Evolutionary conservation across 2,888 invertebrate genomes (phyloP), one percentile per base, ranked within the genome.

Genomic region (Caenorhabditis wallacei): DNA sequence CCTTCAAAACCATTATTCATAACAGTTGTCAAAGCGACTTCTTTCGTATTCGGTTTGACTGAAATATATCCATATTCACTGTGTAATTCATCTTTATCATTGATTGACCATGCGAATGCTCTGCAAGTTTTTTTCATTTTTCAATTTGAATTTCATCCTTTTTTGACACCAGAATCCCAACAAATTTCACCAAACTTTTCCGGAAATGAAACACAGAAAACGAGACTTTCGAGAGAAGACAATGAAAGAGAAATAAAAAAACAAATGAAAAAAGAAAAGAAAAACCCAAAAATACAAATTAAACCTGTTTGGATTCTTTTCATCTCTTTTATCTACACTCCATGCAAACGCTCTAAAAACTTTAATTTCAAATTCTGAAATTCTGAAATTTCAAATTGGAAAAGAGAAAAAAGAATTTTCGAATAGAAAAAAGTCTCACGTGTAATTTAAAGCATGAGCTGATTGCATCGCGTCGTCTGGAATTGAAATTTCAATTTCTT

Each of bases 101-200:
- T 90, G 63, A 90, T 88, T n/a, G 90, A 90, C 91, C 92, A 92
- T 24, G 92, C 91, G 56, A 91, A 91, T 1, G 92, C 91, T 16
- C 92, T 87, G 71, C 61, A 83, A 82, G 43, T 37, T 4, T 26
- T 18, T 16, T 5, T 2, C 7, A 13, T 40, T 18, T 26, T 51
- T n/a, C 48, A 24, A n/a, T n/a, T 40, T 35, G 13, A 24, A 30
- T 26, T 22, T 24, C 16, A 20, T 53, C 51, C 35, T 35, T n/a
- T 43, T n/a, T n/a, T 18, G 0, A 24, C 57, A 68, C 43, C 63
- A 63, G 35, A 46, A 24, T 8, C 61, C 51, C 43, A 54, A 35
- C 11, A 51, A 26, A 61, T 18, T 26, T 8, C 26, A 48, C 68
- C 68, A 54, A 40, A 59, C 40, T 59, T 26, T 48, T 26, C 24